Base-by-base conservation (phyloP, 2,888 invertebrate genomes). In the Palloptera scutellata region DNA sequence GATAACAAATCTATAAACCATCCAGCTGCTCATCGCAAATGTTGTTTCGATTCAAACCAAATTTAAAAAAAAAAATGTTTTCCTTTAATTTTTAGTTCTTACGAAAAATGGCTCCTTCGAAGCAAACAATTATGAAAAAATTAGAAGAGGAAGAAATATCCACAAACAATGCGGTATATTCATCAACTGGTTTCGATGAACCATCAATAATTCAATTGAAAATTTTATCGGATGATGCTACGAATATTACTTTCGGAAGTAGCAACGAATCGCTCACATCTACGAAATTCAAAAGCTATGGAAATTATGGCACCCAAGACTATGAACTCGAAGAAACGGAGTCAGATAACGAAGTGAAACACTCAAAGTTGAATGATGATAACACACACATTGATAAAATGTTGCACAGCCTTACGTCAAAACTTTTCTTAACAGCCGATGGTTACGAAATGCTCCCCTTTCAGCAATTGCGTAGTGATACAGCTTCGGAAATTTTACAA, bases 71-170 rank as follows among this genome's bases (percentile, higher is more conserved):
- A 40, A 5, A 45, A 30, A 12, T 15, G 13, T 17, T 52, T 54
- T 12, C 11, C 19, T 48, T 52, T 60, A 15, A 57, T 54, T 75
- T 77, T 57, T 75, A 83, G 83, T 74, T 82, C 67, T 79, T 83
- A 70, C 82, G 82, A 54, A 82, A 79, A 74, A 73, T 83, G 43
- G 78, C 83, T 1, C 77, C 81, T 42, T 52, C 52, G 5, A 78
- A 75, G 69, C 81, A 82, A 67, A 67, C 79, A 13, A 77, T 81
- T 58, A 77, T 77, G 64, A 75, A 78, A 67, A 80, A 79, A 45
- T 73, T 81, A 64, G 81, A 82, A 71, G 81, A 83, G 70, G 81
- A 81, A 54, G 79, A 79, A 20, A 76, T 76, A 54, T 76, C 78
- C 48, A 78, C 72, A 65, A 75, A 75, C 61, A 74, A 75, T n/a